Percentiles rank a stretch among this genome's conserved stretches.
phyloP scores from a whole-genome alignment of 2,113 vertebrate species.

The Aphyosemion australe region DNA sequence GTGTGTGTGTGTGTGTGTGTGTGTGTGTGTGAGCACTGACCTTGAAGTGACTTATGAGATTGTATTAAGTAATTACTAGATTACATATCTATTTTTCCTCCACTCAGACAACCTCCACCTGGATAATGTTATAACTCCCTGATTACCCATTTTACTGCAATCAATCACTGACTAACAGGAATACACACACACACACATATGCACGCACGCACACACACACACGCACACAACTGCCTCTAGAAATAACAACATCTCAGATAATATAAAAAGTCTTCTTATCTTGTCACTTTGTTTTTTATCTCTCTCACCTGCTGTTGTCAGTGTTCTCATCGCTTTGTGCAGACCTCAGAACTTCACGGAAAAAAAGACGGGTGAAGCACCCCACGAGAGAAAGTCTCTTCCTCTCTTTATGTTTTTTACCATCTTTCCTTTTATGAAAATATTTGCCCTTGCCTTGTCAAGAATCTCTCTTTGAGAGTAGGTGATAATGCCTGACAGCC shows the following conservation, averaged over 20 bases:
- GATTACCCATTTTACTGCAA: conserved; percentile 63
- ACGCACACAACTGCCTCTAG: conserved; percentile 1
- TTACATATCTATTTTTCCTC: conserved; percentile 59
- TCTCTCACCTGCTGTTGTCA: background rate
- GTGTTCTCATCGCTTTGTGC: conserved; percentile 32
- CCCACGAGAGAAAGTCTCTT: conserved; percentile 16
- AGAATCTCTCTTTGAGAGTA: conserved; percentile 36
- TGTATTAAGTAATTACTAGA: conserved; percentile 72
- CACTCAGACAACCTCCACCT: conserved; percentile 57
- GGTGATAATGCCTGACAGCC: conserved; percentile 38
- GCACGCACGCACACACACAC: conserved; percentile 9
- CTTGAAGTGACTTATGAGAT: conserved; percentile 61
- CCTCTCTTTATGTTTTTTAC: conserved; percentile 32
- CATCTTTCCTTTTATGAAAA: conserved; percentile 53
- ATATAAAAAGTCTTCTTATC: conserved; percentile 15
- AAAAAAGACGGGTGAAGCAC: conserved; percentile 15
- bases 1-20: conserved; percentile 5
- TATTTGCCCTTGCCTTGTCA: conserved; percentile 57
- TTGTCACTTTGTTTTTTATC: conserved; percentile 23
- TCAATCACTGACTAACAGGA: conserved; percentile 60
- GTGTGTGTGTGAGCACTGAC: conserved; percentile 39
- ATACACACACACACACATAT: conserved; percentile 10
- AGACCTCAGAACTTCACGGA: conserved; percentile 43
- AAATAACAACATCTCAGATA: background rate
- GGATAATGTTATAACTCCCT: conserved; percentile 60